Evolutionary conservation across 2,113 vertebrate genomes (phyloP), one percentile per base, ranked within the genome.

Genomic region (Merops nubicus): DNA sequence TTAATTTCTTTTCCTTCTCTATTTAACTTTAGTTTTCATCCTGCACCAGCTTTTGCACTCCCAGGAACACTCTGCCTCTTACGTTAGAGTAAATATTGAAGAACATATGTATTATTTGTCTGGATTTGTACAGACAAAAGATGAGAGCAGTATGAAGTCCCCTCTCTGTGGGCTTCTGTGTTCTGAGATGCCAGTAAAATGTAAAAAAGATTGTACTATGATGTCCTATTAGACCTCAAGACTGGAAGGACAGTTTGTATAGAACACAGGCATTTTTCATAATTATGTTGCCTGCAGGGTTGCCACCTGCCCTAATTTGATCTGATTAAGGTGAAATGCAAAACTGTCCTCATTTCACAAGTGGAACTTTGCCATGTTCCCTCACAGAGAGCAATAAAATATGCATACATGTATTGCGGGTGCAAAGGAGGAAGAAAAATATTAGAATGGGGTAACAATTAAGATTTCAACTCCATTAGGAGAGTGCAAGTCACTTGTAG

Each of bases 221-320:
- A 74, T 91, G 96, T 95, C 95, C 95, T 96, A n/a, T 94, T 88
- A 95, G 94, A 87, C 47, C 79, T 91, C 91, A 54, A 83, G 91
- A 85, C 90, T 95, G 68, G 62, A 97, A 97, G 97, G 96, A 95
- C 96, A 91, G 95, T 94, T 96, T 93, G 84, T 48, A 42, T 90
- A 56, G 91, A 96, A 87, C 93, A 80, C 75, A 90, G 70, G 87
- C 93, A 91, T 98, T 98, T 98, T 97, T 98, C 96, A 93, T 97
- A 97, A 98, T 98, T 97, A 97, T 74, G 85, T 95, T 96, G 94
- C 98, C 98, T 96, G 94, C 96, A 91, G 97, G 95, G 97, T 96
- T 97, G 93, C 98, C 98, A 98, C 98, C 98, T 98, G 98, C 94
- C 97, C 97, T 98, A 86, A 98, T 98, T 97, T 96, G 91, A 97